These are phyloP conservation scores for Dinothrombium tinctorium DNA, from an alignment of 1,140 invertebrate species.

Conservation along the genomic window DNA sequence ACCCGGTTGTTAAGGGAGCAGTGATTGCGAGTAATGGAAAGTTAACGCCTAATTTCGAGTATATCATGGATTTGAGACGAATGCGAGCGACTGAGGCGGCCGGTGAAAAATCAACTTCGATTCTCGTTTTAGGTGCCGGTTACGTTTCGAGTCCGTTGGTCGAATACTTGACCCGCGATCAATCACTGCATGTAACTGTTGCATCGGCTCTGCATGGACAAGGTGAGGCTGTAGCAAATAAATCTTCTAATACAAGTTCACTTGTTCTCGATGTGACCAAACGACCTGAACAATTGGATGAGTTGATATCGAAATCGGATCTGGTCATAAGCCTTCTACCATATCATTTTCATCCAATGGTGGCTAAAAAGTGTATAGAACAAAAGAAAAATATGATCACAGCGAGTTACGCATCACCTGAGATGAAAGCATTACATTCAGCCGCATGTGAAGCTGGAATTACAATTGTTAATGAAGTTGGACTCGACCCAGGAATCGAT, in stretches of 20 bases:
- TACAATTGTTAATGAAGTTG: conserved; percentile 82
- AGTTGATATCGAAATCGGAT: conserved; percentile 46
- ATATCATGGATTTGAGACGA: conserved; percentile 66
- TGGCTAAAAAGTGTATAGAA: conserved; percentile 62
- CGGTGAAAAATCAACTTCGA: conserved; percentile 23
- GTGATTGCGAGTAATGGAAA: conserved; percentile 87
- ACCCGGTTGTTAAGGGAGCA: conserved; percentile 50
- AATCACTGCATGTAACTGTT: conserved; percentile 49
- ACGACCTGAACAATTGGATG: conserved; percentile 35
- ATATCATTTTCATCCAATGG: conserved; percentile 54
- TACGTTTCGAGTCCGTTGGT: conserved; percentile 76
- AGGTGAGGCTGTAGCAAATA: conserved; percentile 53
- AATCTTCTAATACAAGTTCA: conserved; percentile 50
- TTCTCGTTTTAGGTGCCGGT: conserved; percentile 80
- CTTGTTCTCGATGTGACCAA: conserved; percentile 55
- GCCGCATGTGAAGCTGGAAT: conserved; percentile 55
- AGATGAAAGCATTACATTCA: conserved; percentile 51
- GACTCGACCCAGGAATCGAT: conserved; percentile 92
- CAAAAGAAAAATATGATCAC: conserved; percentile 78
- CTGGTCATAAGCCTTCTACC: conserved; percentile 77
- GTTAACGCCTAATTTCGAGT: conserved; percentile 75
- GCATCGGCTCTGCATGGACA: conserved; percentile 22
- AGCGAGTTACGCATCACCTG: conserved; percentile 69
- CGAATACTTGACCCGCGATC: conserved; percentile 60
- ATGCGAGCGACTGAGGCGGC: conserved; percentile 10